Conservation (phyloP, 2,113 vertebrate genomes). For the Oceanodroma tethys region DNA sequence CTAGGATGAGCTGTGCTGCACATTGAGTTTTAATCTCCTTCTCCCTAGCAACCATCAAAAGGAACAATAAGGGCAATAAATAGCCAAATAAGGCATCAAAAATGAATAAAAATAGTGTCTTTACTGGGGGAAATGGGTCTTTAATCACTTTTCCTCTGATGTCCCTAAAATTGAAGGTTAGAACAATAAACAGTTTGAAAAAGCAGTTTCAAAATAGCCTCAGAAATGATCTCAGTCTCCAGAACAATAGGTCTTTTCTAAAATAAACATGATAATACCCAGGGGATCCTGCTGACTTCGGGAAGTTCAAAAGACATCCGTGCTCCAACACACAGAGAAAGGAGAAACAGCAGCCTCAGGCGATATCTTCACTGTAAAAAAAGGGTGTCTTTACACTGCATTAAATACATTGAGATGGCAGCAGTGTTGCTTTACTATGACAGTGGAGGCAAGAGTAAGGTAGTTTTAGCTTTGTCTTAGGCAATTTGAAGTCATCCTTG, state of each 20-base stretch:
- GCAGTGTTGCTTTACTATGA: not conserved
- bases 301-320: not conserved
- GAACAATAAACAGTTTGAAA: conserved; percentile 28
- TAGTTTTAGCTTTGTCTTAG: not conserved
- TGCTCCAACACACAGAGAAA: not conserved
- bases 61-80: conserved; percentile 55
- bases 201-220: conserved; percentile 15
- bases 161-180: conserved; percentile 39
- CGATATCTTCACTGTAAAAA: not conserved
- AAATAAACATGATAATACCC: conserved; percentile 16
- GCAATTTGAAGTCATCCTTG: not conserved
- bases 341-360: not conserved
- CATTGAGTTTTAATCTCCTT: conserved; percentile 44
- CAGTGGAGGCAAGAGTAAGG: not conserved
- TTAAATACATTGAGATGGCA: not conserved
- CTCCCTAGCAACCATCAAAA: conserved; percentile 46
- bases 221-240: not conserved
- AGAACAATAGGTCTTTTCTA: conserved; percentile 9
- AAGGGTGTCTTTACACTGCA: not conserved
- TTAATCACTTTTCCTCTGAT: conserved; percentile 51
- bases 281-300: not conserved
- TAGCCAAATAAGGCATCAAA: conserved; percentile 43
- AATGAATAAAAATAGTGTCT: conserved; percentile 44
- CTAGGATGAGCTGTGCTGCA: not conserved
- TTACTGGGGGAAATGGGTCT: not conserved